phyloP scores from a whole-genome alignment of 1,140 invertebrate species.

The Cryptotermes secundus region DNA sequence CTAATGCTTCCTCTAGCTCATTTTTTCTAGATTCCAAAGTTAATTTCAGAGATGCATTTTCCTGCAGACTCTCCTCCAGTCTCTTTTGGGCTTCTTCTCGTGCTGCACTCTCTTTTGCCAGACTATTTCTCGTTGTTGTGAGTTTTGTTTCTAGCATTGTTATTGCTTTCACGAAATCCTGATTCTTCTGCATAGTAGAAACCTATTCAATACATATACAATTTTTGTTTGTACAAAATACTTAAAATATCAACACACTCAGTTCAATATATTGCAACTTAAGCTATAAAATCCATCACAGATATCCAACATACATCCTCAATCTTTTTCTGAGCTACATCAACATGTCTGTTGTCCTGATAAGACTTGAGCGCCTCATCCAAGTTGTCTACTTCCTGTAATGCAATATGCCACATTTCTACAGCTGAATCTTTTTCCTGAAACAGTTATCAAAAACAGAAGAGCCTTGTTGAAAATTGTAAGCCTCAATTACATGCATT shows the following conservation, averaged over 20 bases:
- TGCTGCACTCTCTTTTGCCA: background rate
- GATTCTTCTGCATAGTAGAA: background rate
- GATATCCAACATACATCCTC: background rate
- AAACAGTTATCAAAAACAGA: background rate
- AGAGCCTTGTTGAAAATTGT: no score
- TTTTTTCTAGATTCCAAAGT: background rate
- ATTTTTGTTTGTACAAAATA: no score
- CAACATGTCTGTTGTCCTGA: background rate
- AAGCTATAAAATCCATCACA: background rate
- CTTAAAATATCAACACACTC: background rate
- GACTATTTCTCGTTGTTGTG: background rate
- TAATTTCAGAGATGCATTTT: background rate
- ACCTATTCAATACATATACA: no score
- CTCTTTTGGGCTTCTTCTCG: background rate
- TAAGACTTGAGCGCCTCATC: background rate
- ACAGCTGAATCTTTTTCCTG: constrained; percentile 20
- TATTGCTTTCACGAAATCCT: background rate
- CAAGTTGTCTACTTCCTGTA: background rate
- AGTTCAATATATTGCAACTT: background rate
- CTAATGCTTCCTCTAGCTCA: background rate
- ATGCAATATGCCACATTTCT: constrained; percentile 17
- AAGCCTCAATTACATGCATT: no score
- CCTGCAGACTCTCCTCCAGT: background rate
- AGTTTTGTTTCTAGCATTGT: constrained; percentile 14
- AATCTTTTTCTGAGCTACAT: background rate